phyloP scores from a whole-genome alignment of 2,797 vertebrate genomes.

The Syngnathus acus region DNA sequence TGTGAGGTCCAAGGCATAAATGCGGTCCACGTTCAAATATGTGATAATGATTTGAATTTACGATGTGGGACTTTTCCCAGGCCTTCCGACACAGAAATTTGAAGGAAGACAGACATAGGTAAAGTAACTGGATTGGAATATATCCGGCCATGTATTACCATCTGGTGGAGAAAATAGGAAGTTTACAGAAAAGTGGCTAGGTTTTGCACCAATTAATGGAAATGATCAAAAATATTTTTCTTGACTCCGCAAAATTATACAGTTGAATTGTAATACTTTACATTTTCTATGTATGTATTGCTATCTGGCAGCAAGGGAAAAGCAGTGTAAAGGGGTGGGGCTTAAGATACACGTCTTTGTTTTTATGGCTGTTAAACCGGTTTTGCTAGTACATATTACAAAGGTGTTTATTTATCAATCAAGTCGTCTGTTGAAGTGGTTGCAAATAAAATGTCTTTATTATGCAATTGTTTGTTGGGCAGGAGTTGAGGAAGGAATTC shows the following conservation, averaged over 20 bases:
- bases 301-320: too few species aligned
- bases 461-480: not conserved
- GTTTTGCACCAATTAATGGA: not conserved
- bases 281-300: too few species aligned
- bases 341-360: not conserved
- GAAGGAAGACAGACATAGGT: too few species aligned
- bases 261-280: too few species aligned
- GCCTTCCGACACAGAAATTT: not conserved
- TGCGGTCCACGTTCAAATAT: not conserved
- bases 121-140: not conserved
- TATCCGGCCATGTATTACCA: not conserved
- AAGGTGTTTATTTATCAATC: not conserved
- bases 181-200: not conserved
- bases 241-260: too few species aligned
- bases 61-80: not conserved
- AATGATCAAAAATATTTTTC: too few species aligned
- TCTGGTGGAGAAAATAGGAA: not conserved
- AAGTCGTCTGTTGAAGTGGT: not conserved
- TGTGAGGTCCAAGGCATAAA: not conserved
- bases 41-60: not conserved
- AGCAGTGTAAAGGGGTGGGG: too few species aligned
- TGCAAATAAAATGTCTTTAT: not conserved
- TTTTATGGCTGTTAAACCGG: not conserved
- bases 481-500: not conserved
- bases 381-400: not conserved